Base-by-base conservation (phyloP, 2,113 vertebrate genomes). In the Morone chrysops region DNA sequence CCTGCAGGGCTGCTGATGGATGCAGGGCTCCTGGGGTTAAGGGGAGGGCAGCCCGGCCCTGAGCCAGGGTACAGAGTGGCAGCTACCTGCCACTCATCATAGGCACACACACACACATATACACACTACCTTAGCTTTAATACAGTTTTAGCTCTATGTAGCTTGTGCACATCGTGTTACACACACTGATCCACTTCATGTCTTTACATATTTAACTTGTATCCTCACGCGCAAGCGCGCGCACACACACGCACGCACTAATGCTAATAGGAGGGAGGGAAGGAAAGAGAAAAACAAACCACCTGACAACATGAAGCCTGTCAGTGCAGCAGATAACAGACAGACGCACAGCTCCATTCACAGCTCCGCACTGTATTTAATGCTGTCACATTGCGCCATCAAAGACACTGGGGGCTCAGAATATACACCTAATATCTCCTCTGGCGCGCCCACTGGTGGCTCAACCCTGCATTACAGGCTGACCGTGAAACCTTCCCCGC, bases 1-100 rank as follows among this genome's bases (percentile, higher is more conserved):
- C 85, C 85, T 38, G 74, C 80, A 63, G 90, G 68, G 90, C 77
- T 84, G 86, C 93, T 94, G 91, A 94, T 93, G 90, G 92, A 92
- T 92, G 93, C 84, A 80, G 74, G 77, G 81, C 84, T 92, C 90
- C 89, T 73, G 83, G 88, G 87, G 91, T 92, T 92, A 86, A 91
- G 90, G 86, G 90, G 87, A 90, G 92, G 88, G 84, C 84, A 83
- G 71, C 81, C 71, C 77, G 84, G 69, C 81, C 81, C 74, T 72
- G 70, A 72, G 88, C 87, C 83, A 70, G 75, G 53, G 75, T 83
- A 73, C 78, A 82, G 86, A 89, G 87, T 85, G 89, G 83, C 75
- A 90, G 89, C 84, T 88, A 90, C 85, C 87, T 87, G 74, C 76
- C 76, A 45, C 84, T 91, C 78, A 66, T 87, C 80, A 75, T 79